Base-by-base conservation (phyloP, 2,888 invertebrate species). In the Deilephila porcellus region DNA sequence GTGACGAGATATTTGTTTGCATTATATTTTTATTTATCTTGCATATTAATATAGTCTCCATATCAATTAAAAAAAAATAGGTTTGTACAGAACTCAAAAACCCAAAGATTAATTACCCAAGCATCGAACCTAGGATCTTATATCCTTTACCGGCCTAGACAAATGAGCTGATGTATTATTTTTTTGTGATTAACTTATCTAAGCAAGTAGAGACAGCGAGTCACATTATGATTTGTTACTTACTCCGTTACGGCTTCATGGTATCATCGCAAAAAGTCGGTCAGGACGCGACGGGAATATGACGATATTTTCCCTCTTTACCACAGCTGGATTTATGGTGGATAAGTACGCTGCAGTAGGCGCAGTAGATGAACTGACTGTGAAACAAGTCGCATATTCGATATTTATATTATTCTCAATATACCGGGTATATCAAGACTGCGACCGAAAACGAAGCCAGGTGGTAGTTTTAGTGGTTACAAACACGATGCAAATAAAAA, bases 191-290 rank as follows among this genome's bases (percentile, higher is more conserved):
- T 8, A 29, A 11, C 25, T 64, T 45, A 67, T 67, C 20, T 45
- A 37, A 52, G 56, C 56, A n/a, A n/a, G n/a, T 37, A 64, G 25
- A 25, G 64, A 45, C 45, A 67, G 14, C 45, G 45, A 67, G 64
- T 67, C 64, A 45, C 20, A 17, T 32, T 67, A 45, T 67, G 64
- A 67, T 67, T 45, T 67, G 64, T 67, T 67, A 67, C 25, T 45
- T 67, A 67, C 64, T 67, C 64, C 64, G 64, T 67, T 67, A 67
- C 45, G 64, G 64, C 64, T 45, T 67, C 64, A 67, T 56, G 56
- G n/a, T 67, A 45, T 67, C 34, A 63, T 45, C 37, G 37, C 63
- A 64, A 64, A 64, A 64, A 64, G 63, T 64, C 7, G 63, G 37
- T 20, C 37, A 20, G 63, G 63, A 37, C 63, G 3, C 63, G n/a